These are phyloP conservation scores for Leuctra nigra DNA, from an alignment of 2,888 invertebrate genomes.

Conservation along the genomic window DNA sequence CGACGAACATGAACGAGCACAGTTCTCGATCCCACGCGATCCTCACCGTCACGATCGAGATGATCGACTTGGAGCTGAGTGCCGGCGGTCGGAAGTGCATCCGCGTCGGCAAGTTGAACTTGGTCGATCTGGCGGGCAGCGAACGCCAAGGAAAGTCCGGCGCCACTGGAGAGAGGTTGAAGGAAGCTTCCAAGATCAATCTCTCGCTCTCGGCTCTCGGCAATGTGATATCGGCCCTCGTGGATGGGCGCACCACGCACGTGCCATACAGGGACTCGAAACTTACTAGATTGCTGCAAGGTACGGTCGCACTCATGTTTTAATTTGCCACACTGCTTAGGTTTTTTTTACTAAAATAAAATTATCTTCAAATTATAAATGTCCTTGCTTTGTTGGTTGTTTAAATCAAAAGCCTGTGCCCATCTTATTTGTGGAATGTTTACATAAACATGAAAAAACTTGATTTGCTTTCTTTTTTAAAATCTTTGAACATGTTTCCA, in stretches of 20 bases:
- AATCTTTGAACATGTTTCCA: too few species aligned
- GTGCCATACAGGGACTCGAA: constrained; percentile 98
- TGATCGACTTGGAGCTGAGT: constrained; percentile 67
- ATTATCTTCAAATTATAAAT: too few species aligned
- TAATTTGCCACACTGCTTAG: too few species aligned
- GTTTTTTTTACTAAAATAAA: too few species aligned
- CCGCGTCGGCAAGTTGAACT: constrained; percentile 85
- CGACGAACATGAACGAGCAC: constrained; percentile 98
- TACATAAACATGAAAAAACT: too few species aligned
- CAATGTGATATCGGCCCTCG: constrained; percentile 95
- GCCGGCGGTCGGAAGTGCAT: constrained; percentile 50
- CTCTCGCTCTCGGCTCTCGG: constrained; percentile 94
- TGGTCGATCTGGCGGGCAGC: constrained; percentile 97
- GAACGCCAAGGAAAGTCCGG: constrained; percentile 96
- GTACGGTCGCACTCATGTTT: too few species aligned
- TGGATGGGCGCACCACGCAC: constrained; percentile 86
- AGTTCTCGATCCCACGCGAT: constrained; percentile 97
- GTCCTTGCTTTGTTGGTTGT: too few species aligned
- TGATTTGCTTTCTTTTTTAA: too few species aligned
- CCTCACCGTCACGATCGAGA: constrained; percentile 96
- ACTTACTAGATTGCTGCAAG: constrained; percentile 86
- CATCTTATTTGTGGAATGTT: too few species aligned
- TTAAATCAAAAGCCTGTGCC: too few species aligned
- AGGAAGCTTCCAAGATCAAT: constrained; percentile 97
- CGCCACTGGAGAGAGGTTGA: constrained; percentile 84